Conservation (phyloP, 2,888 invertebrate genomes). For the Athalia cordata region DNA sequence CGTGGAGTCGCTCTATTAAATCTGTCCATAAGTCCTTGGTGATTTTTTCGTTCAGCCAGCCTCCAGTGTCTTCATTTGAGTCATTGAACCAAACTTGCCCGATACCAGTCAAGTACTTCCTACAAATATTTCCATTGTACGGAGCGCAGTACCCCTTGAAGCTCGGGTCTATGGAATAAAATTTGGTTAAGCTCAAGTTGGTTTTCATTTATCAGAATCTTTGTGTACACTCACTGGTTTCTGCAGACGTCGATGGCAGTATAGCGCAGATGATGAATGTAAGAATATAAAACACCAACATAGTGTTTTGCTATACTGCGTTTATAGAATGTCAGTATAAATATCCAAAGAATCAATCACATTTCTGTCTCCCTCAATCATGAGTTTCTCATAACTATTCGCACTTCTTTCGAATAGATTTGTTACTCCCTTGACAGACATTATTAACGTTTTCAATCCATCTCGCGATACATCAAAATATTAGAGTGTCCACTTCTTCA, state of each 20-base stretch:
- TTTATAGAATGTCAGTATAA: background rate
- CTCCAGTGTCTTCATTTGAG: conserved; percentile 79
- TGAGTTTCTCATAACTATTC: too few relatives aligned
- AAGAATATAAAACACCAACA: conserved; percentile 33
- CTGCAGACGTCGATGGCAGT: conserved; percentile 2
- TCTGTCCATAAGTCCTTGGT: conserved; percentile 90
- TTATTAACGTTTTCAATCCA: too few relatives aligned
- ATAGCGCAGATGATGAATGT: background rate
- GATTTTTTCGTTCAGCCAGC: conserved; percentile 90
- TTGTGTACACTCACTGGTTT: conserved; percentile 28
- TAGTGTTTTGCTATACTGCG: background rate
- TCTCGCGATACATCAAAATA: too few relatives aligned
- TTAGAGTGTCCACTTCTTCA: too few relatives aligned
- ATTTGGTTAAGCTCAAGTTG: background rate
- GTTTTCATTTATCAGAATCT: background rate
- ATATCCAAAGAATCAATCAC: conserved; percentile 11
- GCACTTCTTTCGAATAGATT: too few relatives aligned
- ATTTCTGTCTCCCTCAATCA: background rate
- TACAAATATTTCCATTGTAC: conserved; percentile 90
- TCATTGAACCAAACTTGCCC: conserved; percentile 85
- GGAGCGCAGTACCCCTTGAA: conserved; percentile 85
- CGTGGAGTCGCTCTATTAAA: conserved; percentile 85
- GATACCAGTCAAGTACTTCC: conserved; percentile 80
- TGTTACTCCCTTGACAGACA: too few relatives aligned
- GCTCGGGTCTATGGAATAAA: conserved; percentile 51